Evolutionary conservation across 2,888 invertebrate species (phyloP), one percentile per base, ranked within the genome.

Genomic region (Caenorhabditis sulstoni): DNA sequence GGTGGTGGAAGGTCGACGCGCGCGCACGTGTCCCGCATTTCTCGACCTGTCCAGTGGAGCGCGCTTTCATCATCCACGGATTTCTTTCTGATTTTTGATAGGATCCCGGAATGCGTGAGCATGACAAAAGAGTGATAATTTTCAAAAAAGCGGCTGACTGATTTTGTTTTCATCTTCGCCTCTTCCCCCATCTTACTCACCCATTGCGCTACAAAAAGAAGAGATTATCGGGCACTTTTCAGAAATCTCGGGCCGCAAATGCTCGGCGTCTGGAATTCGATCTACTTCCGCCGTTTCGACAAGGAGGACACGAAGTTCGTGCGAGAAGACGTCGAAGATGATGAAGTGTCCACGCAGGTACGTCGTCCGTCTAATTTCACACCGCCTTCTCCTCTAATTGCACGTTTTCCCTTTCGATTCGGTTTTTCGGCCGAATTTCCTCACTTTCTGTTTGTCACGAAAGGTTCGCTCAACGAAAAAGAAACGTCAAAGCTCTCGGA

Each of bases 261-360:
- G 70, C 53, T 70, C 41, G 70, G 70, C 16, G 70, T 70, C n/a
- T 70, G 70, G 70, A 70, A 70, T 23, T 70, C 70, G n/a, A 70
- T 70, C 53, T 70, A 70, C 53, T 70, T 61, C 55, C 70, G 70
- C 14, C 61, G 70, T 0, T 70, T 61, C 39, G 70, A 70, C 8
- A 52, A 61, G 1, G 61, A 67, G 7, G 53, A 58, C 16, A 16
- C 35, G 20, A 35, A 11, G 44, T 29, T 29, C 29, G 66, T 55
- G 9, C 66, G 18, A n/a, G 44, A 22, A 16, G 23, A 7, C 3
- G 22, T 23, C 1, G 39, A 49, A 5, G 41, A 45, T 7, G 70
- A 61, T 22, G 35, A 44, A 45, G 55, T 53, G 61, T 20, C 53
- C 45, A 55, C 50, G 45, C 45, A 70, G 53, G 70, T 70, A 55